These are phyloP conservation scores for Clostera curtula DNA, from an alignment of 2,888 invertebrate species.

Conservation along the genomic window DNA sequence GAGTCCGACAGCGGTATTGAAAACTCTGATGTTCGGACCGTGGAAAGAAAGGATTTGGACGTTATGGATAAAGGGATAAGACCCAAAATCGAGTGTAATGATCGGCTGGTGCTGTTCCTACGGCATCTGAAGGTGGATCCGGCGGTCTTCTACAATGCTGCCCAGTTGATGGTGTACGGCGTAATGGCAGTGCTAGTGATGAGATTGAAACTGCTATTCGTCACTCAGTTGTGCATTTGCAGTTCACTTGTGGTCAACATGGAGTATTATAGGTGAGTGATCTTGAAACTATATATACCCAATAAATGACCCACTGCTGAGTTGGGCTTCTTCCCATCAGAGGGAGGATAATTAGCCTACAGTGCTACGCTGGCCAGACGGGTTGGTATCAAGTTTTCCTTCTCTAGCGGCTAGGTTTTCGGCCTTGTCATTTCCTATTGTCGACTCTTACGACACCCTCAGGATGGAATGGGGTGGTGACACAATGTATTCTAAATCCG, in stretches of 20 bases:
- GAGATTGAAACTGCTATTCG: slow-evolving; percentile 85
- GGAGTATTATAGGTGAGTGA: slow-evolving; percentile 69
- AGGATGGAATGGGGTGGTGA: no score
- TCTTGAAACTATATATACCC: not conserved
- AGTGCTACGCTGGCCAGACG: no score
- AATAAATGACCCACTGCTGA: no score
- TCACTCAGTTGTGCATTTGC: slow-evolving; percentile 85
- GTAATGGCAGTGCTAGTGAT: slow-evolving; percentile 85
- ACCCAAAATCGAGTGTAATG: slow-evolving; percentile 28
- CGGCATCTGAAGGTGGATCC: slow-evolving; percentile 60
- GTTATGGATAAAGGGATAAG: slow-evolving; percentile 26
- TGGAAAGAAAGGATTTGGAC: slow-evolving; percentile 34
- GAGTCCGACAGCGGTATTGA: slow-evolving; percentile 73
- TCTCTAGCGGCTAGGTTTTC: no score
- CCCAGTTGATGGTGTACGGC: slow-evolving; percentile 81
- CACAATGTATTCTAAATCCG: no score
- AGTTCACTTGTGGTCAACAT: slow-evolving; percentile 78
- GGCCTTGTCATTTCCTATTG: no score
- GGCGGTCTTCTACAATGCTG: slow-evolving; percentile 79
- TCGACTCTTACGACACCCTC: no score
- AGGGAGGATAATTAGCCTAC: no score
- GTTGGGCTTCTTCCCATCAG: no score
- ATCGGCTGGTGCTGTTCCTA: slow-evolving; percentile 31
- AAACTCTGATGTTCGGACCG: slow-evolving; percentile 62
- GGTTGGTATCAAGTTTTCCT: no score